Conservation (phyloP, 2,888 invertebrate genomes). For the Phaedon cochleariae region DNA sequence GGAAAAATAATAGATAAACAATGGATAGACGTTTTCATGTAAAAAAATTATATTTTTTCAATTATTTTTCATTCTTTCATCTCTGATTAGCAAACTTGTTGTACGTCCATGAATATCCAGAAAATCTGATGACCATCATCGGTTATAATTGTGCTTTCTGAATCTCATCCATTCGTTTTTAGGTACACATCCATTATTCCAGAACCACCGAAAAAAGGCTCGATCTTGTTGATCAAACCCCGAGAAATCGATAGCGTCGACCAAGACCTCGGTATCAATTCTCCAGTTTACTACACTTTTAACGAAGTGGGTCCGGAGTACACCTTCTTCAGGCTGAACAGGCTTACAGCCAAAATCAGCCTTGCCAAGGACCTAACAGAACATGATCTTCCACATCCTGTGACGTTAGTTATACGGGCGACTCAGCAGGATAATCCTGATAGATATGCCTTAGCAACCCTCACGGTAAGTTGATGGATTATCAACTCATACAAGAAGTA, state of each 20-base stretch:
- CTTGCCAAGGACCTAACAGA: slow-evolving; percentile 68
- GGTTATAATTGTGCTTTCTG: too few species aligned
- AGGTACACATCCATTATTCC: slow-evolving; percentile 74
- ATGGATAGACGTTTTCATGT: too few species aligned
- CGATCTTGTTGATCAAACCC: slow-evolving; percentile 73
- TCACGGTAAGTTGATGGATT: slow-evolving; percentile 65
- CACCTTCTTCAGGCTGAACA: slow-evolving; percentile 70
- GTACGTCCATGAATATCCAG: too few species aligned
- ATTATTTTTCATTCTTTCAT: too few species aligned
- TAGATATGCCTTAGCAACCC: slow-evolving; percentile 82
- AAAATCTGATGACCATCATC: too few species aligned
- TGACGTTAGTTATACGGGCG: slow-evolving; percentile 83
- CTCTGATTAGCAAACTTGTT: too few species aligned
- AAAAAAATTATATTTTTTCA: too few species aligned
- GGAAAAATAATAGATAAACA: too few species aligned
- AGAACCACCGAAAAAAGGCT: slow-evolving; percentile 69
- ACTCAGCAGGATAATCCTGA: slow-evolving; percentile 82
- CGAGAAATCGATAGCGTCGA: slow-evolving; percentile 80
- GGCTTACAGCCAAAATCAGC: slow-evolving; percentile 70
- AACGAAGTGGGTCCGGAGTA: slow-evolving; percentile 72
- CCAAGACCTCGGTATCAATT: slow-evolving; percentile 81
- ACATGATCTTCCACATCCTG: slow-evolving; percentile 72
- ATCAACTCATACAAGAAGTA: too few species aligned
- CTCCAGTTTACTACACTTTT: slow-evolving; percentile 75
- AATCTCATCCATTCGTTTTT: slow-evolving; percentile 57